Base-by-base conservation (phyloP, 2,888 invertebrate genomes). In the Halictus ligatus region DNA sequence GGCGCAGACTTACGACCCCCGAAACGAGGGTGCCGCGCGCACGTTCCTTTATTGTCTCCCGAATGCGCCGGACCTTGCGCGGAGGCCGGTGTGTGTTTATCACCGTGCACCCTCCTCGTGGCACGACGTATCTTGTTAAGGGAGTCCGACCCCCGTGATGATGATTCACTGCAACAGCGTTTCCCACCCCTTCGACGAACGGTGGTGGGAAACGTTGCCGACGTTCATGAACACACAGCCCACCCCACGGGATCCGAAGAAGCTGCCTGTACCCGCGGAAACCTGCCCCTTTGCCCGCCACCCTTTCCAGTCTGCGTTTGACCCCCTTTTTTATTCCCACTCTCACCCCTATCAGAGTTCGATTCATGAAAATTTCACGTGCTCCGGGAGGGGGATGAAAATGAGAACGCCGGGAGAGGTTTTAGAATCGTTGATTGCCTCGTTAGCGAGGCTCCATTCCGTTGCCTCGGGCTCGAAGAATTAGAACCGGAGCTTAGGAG, bases 41-140 rank as follows among this genome's bases (percentile, higher is more conserved):
- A n/a, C 86, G 76, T 54, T 86, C 77, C 77, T 86, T 83, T 75
- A 86, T 88, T 84, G 82, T 80, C 75, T 73, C 67, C 80, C 73
- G 58, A 79, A 81, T 78, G 78, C 80, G 78, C 69, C 46, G 90
- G 89, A 87, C 81, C 87, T 84, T 43, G 86, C 40, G 86, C 85
- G 21, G 50, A 75, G 76, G 29, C 78, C 46, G 21, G 69, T 69
- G 69, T 69, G 78, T 81, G 89, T 89, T 89, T 89, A 89, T 89
- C 89, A 82, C 74, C 69, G 76, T 75, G 76, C 72, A 87, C 89
- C 80, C 89, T 90, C 89, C 87, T 29, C 78, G 77, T 71, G 80
- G 21, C 76, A 78, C 88, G 86, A 81, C 81, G 81, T 64, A 84
- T 88, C 89, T 88, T 79, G 89, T 81, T 87, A 90, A 87, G 90